phyloP scores from a whole-genome alignment of 2,888 invertebrate species.

The Oscheius sp. region DNA sequence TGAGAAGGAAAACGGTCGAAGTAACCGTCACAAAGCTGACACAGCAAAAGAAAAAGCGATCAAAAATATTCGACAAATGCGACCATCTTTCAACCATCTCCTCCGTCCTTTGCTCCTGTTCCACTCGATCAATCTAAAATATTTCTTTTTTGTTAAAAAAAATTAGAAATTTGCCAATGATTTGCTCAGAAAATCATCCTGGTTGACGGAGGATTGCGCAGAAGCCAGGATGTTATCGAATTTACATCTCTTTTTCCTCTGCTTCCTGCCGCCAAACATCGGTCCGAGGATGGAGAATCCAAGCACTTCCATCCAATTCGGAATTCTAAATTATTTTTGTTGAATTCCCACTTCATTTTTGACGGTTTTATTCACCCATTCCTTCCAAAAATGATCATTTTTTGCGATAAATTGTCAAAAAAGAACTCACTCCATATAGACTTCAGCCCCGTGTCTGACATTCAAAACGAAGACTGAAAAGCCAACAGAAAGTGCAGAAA shows the following conservation, averaged over 20 bases:
- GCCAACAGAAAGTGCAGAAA: conserved; percentile 71
- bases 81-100: conserved; percentile 43
- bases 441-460: conserved; percentile 70
- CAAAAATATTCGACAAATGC: conserved; percentile 52
- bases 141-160: background rate
- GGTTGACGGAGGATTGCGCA: background rate
- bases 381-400: background rate
- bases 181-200: conserved; percentile 34
- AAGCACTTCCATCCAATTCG: conserved; percentile 70
- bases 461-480: conserved; percentile 73
- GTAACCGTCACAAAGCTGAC: conserved; percentile 40
- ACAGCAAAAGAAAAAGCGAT: conserved; percentile 52
- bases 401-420: background rate
- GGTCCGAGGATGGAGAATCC: conserved; percentile 70
- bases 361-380: too few relatives aligned
- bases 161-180: conserved; percentile 26
- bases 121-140: conserved; percentile 37
- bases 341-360: background rate
- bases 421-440: conserved; percentile 52
- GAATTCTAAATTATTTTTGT: conserved; percentile 60
- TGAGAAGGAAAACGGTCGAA: conserved; percentile 35
- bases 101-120: conserved; percentile 37
- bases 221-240: background rate
- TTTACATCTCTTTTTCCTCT: conserved; percentile 23
- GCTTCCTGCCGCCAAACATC: conserved; percentile 67